Conservation (phyloP, 2,888 invertebrate species). For the Scelioninae gen. 1 region DNA sequence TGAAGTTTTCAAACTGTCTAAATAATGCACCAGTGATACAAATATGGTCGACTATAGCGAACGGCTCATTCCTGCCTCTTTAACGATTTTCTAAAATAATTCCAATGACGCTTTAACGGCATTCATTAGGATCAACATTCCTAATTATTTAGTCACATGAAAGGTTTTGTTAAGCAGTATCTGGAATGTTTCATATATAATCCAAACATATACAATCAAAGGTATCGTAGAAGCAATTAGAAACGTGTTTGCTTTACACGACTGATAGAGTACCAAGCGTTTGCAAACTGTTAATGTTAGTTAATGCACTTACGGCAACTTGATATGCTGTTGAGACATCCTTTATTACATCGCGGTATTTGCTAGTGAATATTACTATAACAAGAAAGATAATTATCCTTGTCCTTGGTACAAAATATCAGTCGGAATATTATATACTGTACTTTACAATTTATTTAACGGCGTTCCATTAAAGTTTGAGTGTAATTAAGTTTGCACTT, state of each 20-base stretch:
- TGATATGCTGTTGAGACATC: constrained; percentile 49
- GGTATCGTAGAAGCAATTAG: constrained; percentile 39
- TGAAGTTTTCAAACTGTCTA: too few relatives aligned
- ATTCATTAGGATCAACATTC: background rate
- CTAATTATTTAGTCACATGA: background rate
- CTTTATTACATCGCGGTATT: constrained; percentile 41
- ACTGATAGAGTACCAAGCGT: constrained; percentile 45
- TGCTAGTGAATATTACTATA: constrained; percentile 40
- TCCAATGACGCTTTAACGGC: too few relatives aligned
- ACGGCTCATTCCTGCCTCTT: too few relatives aligned
- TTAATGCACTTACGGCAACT: constrained; percentile 46
- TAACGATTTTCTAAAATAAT: too few relatives aligned
- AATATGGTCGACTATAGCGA: too few relatives aligned
- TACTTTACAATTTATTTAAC: constrained; percentile 4
- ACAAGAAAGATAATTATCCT: constrained; percentile 40
- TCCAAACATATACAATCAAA: constrained; percentile 32
- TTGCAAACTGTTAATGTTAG: constrained; percentile 51
- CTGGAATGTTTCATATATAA: background rate
- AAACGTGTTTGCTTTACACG: constrained; percentile 49
- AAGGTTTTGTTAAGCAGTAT: background rate
- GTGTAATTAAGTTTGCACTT: background rate
- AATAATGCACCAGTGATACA: too few relatives aligned
- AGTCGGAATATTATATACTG: background rate
- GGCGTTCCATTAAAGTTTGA: constrained; percentile 3
- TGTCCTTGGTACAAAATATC: constrained; percentile 22